Percentiles rank a stretch among this genome's conserved stretches.
These are phyloP conservation scores for Leptobrachium leishanense DNA, from an alignment of 2,113 vertebrate species.

Conservation along the genomic window DNA sequence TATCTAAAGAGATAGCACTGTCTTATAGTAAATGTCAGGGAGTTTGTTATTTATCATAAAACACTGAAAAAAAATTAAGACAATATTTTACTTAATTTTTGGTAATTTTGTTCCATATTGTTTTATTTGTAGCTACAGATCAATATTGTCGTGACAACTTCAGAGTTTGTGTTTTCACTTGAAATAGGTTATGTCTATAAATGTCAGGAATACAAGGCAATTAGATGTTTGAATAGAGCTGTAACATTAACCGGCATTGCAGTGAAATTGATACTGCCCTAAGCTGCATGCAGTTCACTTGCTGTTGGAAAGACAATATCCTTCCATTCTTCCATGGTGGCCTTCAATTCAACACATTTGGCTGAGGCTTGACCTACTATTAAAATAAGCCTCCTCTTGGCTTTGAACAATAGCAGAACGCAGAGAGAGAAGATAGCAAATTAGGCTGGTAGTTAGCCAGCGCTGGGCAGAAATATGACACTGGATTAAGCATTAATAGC, in stretches of 20 bases:
- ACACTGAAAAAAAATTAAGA: too few species aligned
- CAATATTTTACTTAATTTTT: too few species aligned
- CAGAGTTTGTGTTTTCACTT: conserved; percentile 81
- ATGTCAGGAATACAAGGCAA: conserved; percentile 79
- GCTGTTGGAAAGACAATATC: conserved; percentile 83
- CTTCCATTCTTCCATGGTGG: conserved; percentile 81
- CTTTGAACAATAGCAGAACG: conserved; percentile 75
- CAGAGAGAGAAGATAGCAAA: conserved; percentile 66
- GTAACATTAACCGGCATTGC: conserved; percentile 83
- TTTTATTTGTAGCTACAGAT: conserved; percentile 6
- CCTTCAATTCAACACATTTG: conserved; percentile 77
- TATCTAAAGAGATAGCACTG: too few species aligned
- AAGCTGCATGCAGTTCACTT: conserved; percentile 79
- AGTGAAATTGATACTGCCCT: conserved; percentile 80
- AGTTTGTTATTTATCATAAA: too few species aligned
- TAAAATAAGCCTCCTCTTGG: conserved; percentile 70
- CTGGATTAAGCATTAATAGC: conserved; percentile 69
- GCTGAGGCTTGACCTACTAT: conserved; percentile 73
- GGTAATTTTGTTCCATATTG: neutral
- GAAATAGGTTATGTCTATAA: conserved; percentile 77
- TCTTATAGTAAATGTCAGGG: too few species aligned
- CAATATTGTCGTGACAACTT: conserved; percentile 62
- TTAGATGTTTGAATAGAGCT: conserved; percentile 81
- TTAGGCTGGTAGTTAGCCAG: conserved; percentile 67
- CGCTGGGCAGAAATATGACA: conserved; percentile 67